phyloP scores from a whole-genome alignment of 2,888 invertebrate species.

The Ennomos fuscantarius region DNA sequence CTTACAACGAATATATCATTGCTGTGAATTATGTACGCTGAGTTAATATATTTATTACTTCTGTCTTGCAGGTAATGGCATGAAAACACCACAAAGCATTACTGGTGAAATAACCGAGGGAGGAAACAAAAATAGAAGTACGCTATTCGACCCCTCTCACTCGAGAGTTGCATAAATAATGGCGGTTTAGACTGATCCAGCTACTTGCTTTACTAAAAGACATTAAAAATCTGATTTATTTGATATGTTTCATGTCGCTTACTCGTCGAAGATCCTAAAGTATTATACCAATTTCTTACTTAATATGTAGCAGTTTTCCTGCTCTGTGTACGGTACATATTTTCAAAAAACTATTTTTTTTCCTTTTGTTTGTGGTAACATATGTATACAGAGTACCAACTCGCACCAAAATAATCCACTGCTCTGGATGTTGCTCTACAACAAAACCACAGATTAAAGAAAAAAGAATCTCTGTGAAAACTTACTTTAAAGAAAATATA shows the following conservation, averaged over 20 bases:
- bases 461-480: no score
- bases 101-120: conserved; percentile 62
- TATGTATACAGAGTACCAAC: no score
- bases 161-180: conserved; percentile 66
- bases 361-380: no score
- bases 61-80: conserved; percentile 82
- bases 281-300: no score
- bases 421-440: no score
- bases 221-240: neutral
- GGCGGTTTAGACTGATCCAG: conserved; percentile 30
- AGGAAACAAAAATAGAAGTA: conserved; percentile 67
- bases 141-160: conserved; percentile 59
- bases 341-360: no score
- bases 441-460: no score
- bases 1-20: conserved; percentile 28
- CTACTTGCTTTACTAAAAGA: conserved; percentile 6
- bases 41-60: conserved; percentile 80
- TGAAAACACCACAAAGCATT: conserved; percentile 78
- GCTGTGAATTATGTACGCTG: conserved; percentile 64
- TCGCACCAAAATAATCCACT: no score
- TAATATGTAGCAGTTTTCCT: no score
- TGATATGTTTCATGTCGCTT: neutral
- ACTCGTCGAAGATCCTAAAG: no score
- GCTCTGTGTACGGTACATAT: no score
- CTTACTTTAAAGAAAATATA: no score